phyloP scores from a whole-genome alignment of 1,140 invertebrate genomes.

The Drosophila arizonae region DNA sequence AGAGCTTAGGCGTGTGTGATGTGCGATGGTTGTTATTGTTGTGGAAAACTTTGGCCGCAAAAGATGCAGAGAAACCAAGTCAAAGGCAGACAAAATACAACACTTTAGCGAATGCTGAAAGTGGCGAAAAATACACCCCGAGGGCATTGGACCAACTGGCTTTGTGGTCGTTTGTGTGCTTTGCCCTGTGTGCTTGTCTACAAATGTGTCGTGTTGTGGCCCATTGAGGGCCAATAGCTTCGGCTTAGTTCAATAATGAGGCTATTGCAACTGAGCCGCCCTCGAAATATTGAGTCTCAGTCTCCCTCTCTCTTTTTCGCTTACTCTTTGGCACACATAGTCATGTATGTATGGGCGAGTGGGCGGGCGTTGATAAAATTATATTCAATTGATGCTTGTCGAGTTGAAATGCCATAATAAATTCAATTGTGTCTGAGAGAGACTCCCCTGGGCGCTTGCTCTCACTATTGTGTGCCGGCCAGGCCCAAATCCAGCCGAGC shows the following conservation, averaged over 20 bases:
- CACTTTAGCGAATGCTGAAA: constrained; percentile 63
- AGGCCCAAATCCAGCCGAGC: constrained; percentile 43
- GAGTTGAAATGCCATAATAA: constrained; percentile 76
- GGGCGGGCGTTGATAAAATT: constrained; percentile 56
- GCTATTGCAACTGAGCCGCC: constrained; percentile 62
- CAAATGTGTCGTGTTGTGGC: constrained; percentile 66
- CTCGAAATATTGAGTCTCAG: constrained; percentile 11
- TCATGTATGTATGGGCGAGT: not conserved
- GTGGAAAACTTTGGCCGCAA: constrained; percentile 21
- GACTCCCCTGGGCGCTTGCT: constrained; percentile 53
- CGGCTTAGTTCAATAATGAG: constrained; percentile 77
- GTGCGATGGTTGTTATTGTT: constrained; percentile 19
- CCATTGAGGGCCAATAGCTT: constrained; percentile 79
- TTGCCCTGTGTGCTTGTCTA: constrained; percentile 39
- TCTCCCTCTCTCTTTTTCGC: not conserved
- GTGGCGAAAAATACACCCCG: constrained; percentile 72
- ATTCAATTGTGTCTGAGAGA: constrained; percentile 71
- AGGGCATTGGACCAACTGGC: constrained; percentile 51
- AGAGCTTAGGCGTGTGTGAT: constrained; percentile 15
- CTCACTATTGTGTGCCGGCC: constrained; percentile 58
- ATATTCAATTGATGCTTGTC: constrained; percentile 77
- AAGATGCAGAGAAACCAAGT: constrained; percentile 70
- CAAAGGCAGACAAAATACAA: constrained; percentile 70
- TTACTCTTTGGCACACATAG: constrained; percentile 23
- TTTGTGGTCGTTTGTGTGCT: constrained; percentile 12